phyloP scores from a whole-genome alignment of 1,140 invertebrate genomes.

The Samia ricini region DNA sequence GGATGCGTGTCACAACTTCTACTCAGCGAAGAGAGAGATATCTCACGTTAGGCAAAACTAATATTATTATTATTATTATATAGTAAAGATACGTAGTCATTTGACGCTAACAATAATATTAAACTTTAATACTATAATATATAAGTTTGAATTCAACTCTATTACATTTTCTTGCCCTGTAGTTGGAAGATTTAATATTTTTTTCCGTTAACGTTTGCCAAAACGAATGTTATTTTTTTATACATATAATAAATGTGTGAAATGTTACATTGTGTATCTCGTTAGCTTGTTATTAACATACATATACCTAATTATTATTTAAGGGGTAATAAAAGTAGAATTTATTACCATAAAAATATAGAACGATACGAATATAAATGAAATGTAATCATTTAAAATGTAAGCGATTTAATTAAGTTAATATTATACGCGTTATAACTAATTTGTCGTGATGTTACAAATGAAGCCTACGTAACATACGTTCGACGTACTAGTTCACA shows the following conservation, averaged over 20 bases:
- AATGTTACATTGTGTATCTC: not conserved
- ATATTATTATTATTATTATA: too few species aligned
- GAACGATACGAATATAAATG: too few species aligned
- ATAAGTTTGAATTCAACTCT: not conserved
- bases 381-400: too few species aligned
- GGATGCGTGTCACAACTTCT: not conserved
- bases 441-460: not conserved
- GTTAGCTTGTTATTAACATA: not conserved
- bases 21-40: not conserved
- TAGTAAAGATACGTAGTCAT: not conserved
- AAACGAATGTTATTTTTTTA: not conserved
- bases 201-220: not conserved
- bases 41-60: not conserved
- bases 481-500: not conserved
- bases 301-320: too few species aligned
- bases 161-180: not conserved
- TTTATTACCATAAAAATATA: too few species aligned
- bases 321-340: too few species aligned
- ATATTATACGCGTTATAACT: not conserved
- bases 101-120: not conserved
- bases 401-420: not conserved
- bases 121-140: not conserved
- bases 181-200: not conserved
- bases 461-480: not conserved
- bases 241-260: not conserved